phyloP scores from a whole-genome alignment of 2,888 invertebrate genomes.

The Zootermopsis nevadensis region DNA sequence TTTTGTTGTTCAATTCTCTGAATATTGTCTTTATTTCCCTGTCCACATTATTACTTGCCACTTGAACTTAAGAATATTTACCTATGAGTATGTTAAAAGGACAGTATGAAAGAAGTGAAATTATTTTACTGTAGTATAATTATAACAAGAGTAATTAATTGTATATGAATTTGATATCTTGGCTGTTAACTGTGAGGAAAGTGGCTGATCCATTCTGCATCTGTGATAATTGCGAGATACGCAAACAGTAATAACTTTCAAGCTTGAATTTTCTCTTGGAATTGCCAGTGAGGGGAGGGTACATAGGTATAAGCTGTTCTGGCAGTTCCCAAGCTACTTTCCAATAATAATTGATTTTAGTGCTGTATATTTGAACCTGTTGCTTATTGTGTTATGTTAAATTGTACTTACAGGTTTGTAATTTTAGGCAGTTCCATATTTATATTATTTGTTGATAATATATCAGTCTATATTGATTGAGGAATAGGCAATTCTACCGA shows the following conservation, averaged over 20 bases:
- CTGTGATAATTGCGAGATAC: slow-evolving; percentile 23
- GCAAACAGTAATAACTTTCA: no score
- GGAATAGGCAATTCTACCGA: no score
- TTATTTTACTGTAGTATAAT: slow-evolving; percentile 19
- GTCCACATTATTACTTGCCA: background rate
- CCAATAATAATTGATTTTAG: background rate
- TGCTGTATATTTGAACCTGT: slow-evolving; percentile 3
- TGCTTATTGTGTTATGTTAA: slow-evolving; percentile 6
- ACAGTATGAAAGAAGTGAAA: background rate
- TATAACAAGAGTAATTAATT: background rate
- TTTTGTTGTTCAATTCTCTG: no score
- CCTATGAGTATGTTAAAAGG: background rate
- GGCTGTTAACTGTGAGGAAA: slow-evolving; percentile 19
- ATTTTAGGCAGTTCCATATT: slow-evolving; percentile 30
- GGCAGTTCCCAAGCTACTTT: background rate
- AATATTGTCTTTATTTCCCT: background rate
- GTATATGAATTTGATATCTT: background rate
- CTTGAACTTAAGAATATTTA: background rate
- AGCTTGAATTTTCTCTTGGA: background rate
- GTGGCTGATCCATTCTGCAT: slow-evolving; percentile 4
- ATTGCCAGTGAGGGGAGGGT: background rate
- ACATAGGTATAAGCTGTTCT: background rate
- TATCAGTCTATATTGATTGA: background rate
- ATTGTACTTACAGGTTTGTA: slow-evolving; percentile 23
- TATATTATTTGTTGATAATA: slow-evolving; percentile 29